Percentiles rank a stretch among this genome's conserved stretches.
phyloP scores from a whole-genome alignment of 2,888 invertebrate species.

The Agonopterix heracliana region DNA sequence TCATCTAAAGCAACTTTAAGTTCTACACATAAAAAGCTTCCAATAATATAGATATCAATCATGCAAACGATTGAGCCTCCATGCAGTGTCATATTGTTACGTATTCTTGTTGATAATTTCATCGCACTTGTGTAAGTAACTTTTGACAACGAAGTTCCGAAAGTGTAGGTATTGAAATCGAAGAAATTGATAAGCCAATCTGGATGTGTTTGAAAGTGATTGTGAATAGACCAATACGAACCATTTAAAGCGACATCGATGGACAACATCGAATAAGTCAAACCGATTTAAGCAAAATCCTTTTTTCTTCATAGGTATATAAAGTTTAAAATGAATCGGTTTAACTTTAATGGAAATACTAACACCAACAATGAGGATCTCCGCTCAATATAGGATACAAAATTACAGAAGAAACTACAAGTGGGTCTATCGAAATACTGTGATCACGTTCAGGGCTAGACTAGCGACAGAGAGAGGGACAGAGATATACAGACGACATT shows the following conservation, averaged over 20 bases:
- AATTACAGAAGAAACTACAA: conserved; percentile 70
- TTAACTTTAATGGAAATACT: conserved; percentile 49
- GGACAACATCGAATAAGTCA: conserved; percentile 68
- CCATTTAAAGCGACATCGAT: conserved; percentile 74
- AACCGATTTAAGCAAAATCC: conserved; percentile 41
- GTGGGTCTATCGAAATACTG: conserved; percentile 64
- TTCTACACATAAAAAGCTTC: conserved; percentile 72
- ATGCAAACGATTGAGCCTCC: conserved; percentile 61
- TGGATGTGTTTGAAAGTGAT: conserved; percentile 56
- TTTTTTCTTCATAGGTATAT: not conserved
- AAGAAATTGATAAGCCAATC: conserved; percentile 47
- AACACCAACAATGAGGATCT: conserved; percentile 61
- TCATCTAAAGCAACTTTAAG: conserved; percentile 27
- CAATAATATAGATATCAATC: conserved; percentile 48
- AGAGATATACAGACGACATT: conserved; percentile 57
- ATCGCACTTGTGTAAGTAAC: conserved; percentile 11
- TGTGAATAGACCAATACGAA: conserved; percentile 67
- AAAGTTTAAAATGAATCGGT: conserved; percentile 31
- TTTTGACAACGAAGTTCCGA: conserved; percentile 44
- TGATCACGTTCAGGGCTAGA: conserved; percentile 57
- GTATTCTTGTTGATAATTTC: conserved; percentile 26
- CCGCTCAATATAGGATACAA: conserved; percentile 62
- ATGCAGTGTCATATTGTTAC: conserved; percentile 63
- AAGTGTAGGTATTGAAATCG: conserved; percentile 42
- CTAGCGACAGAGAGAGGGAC: conserved; percentile 64